Evolutionary conservation across 30 jellyfish, hydroid and myxozoan species (phyloP), one percentile per base, ranked within the genome.

Genomic region (Morbakka virulenta): DNA sequence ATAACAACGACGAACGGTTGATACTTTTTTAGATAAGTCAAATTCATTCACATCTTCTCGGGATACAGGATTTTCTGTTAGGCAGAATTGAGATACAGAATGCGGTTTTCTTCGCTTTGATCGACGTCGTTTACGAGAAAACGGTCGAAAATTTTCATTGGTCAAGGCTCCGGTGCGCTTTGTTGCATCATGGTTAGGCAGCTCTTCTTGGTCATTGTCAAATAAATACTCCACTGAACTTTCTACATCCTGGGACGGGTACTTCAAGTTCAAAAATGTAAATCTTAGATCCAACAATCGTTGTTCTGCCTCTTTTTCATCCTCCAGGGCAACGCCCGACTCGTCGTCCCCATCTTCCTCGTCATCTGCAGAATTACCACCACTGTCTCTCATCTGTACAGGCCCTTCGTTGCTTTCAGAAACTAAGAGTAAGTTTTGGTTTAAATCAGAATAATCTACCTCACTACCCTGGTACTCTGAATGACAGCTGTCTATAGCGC

Each of bases 201-300:
- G 86, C 26, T 4, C 30, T 79, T 3, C 79, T 41, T 9, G 35
- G 74, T 29, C 26, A n/a, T 27, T 75, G 62, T 4, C 70, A 3
- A 25, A 71, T 50, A 74, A 73, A 62, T 87, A 93, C 50, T 93
- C 99, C 0, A 93, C 96, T 0, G 99, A 93, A 72, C 99, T 93
- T 62, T 87, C 99, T 52, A 85, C 35, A 1, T 80, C 89, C 20
- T 76, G 81, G 4, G 28, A 17, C 9, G 9, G 9, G 17, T 41
- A 6, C 17, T 41, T 9, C 17, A 11, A 14, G 29, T 70, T 86
- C 51, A 84, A 63, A 0, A 88, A 68, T 2, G 82, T 34, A 53
- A 71, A 6, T 34, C 95, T 76, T 28, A 71, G 41, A 2, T 63
- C 86, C 14, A 34, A 52, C 48, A 63, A 74, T 17, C 81, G 72